Evolutionary conservation across 2,797 vertebrate species (phyloP).

Genomic region (Amblyopsis hoosieri): DNA sequence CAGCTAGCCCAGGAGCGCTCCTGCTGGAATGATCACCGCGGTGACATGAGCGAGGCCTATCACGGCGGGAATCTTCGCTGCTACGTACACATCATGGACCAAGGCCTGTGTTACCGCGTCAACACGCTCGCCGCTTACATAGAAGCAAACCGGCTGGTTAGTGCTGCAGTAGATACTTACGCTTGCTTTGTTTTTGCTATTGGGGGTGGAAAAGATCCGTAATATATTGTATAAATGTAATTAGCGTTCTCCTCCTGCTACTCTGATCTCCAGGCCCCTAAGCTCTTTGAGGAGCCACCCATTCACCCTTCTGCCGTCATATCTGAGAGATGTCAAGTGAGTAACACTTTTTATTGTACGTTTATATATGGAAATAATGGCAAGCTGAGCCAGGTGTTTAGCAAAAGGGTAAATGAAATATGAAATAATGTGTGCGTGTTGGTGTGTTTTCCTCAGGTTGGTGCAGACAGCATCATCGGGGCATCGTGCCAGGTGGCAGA

Average conservation of each 20-base stretch:
- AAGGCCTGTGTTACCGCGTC: slow-evolving; percentile 91
- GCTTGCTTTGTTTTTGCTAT: too few species aligned
- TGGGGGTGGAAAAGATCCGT: too few species aligned
- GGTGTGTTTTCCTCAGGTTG: slow-evolving; percentile 77
- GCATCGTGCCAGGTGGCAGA: slow-evolving; percentile 87
- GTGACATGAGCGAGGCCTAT: slow-evolving; percentile 89
- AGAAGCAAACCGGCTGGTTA: slow-evolving; percentile 94
- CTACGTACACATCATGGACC: slow-evolving; percentile 93
- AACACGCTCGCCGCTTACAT: slow-evolving; percentile 93
- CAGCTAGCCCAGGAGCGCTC: slow-evolving; percentile 86
- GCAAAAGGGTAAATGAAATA: too few species aligned
- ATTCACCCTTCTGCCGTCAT: slow-evolving; percentile 86
- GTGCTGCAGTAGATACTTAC: slow-evolving; percentile 25
- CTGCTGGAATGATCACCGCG: slow-evolving; percentile 92
- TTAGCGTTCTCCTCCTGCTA: neutral
- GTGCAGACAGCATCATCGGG: slow-evolving; percentile 90
- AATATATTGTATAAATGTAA: too few species aligned
- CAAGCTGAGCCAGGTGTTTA: too few species aligned
- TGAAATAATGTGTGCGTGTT: neutral
- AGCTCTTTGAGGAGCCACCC: slow-evolving; percentile 88
- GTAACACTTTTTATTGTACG: slow-evolving; percentile 21
- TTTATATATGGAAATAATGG: too few species aligned
- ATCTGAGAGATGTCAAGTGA: slow-evolving; percentile 86
- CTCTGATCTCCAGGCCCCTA: slow-evolving; percentile 80
- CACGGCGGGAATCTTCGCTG: slow-evolving; percentile 89